Conservation (phyloP, 1,140 invertebrate genomes). For the Plectrocnemia conspersa region DNA sequence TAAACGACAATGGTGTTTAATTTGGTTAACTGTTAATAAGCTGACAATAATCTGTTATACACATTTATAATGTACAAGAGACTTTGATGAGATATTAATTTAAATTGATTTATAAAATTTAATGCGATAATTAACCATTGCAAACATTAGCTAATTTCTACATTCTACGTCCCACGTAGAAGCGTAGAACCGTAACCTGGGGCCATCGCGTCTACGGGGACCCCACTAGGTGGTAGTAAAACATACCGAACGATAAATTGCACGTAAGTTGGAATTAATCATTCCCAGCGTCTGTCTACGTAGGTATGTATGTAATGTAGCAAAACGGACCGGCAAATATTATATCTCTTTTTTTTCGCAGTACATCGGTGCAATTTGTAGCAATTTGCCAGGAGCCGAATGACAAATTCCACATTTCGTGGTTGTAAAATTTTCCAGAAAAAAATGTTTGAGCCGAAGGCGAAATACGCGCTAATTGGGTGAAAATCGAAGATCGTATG, state of each 20-base stretch:
- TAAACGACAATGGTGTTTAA: background rate
- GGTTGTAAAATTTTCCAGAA: background rate
- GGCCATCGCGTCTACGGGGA: slow-evolving; percentile 12
- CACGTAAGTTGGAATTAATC: slow-evolving; percentile 28
- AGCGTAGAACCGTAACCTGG: background rate
- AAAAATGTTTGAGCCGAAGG: background rate
- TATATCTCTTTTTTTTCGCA: background rate
- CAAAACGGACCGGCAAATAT: background rate
- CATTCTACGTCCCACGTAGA: no score
- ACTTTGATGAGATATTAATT: background rate
- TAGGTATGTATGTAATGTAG: background rate
- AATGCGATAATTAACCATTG: no score
- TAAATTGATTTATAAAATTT: no score
- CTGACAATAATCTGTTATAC: background rate
- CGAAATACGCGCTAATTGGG: no score
- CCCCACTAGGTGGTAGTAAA: slow-evolving; percentile 14
- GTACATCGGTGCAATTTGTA: background rate
- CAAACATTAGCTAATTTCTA: no score
- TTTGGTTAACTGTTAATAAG: background rate
- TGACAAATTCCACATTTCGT: background rate
- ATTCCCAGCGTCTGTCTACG: slow-evolving; percentile 14
- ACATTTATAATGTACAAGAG: background rate
- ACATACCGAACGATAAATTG: slow-evolving; percentile 23
- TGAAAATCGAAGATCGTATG: no score
- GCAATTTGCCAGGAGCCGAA: background rate